phyloP scores from a whole-genome alignment of 2,888 invertebrate genomes.

The Odontocerum albicorne region DNA sequence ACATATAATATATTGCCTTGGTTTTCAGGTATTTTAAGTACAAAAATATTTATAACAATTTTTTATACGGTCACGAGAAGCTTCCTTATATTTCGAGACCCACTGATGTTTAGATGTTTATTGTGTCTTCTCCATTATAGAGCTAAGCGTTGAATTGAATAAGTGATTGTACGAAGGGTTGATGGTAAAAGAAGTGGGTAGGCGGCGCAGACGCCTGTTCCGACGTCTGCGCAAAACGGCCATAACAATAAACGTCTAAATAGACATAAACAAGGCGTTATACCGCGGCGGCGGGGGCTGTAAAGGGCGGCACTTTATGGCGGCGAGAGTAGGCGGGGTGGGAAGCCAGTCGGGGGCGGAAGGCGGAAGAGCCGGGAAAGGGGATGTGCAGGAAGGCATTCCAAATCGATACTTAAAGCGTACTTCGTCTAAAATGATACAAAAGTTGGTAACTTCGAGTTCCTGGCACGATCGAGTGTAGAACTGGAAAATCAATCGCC shows the following conservation, averaged over 20 bases:
- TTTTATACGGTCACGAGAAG: too few relatives aligned
- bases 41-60: too few relatives aligned
- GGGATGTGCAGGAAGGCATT: not conserved
- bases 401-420: slow-evolving; percentile 17
- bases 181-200: not conserved
- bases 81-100: too few relatives aligned
- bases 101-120: too few relatives aligned
- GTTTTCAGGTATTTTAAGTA: too few relatives aligned
- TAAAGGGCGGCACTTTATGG: slow-evolving; percentile 37
- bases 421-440: too few relatives aligned
- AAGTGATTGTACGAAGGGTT: not conserved
- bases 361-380: slow-evolving; percentile 4
- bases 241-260: slow-evolving; percentile 38
- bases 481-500: too few relatives aligned
- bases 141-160: not conserved
- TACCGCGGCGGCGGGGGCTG: slow-evolving; percentile 29
- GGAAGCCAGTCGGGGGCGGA: slow-evolving; percentile 3
- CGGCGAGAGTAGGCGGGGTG: slow-evolving; percentile 35
- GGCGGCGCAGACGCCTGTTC: slow-evolving; percentile 10
- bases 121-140: too few relatives aligned
- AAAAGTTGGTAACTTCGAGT: too few relatives aligned
- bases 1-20: too few relatives aligned
- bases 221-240: slow-evolving; percentile 33
- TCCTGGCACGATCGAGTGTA: too few relatives aligned
- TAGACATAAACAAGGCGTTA: slow-evolving; percentile 37